Base-by-base conservation (phyloP, 2,797 vertebrate genomes). In the Spatula versicolor region DNA sequence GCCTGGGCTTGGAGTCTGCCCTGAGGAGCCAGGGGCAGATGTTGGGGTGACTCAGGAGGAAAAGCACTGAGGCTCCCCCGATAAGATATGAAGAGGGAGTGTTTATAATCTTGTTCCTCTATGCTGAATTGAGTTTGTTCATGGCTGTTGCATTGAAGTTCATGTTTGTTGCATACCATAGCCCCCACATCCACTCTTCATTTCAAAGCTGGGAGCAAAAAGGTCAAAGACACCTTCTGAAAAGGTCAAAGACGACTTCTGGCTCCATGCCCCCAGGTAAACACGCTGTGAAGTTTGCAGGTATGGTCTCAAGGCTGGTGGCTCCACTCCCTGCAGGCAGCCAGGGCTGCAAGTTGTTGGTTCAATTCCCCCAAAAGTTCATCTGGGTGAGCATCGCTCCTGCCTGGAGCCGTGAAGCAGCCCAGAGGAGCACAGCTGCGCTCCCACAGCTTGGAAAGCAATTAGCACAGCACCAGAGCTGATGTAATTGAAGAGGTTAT, bases 91-190 rank as follows among this genome's bases (percentile, higher is more conserved):
- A 52, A 39, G 13, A 46, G 45, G 35, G 46, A 50, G 14, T 6
- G 16, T 54, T 69, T 20, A 4, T 35, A 81, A 81, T 12, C 28
- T 35, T 33, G 23, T 11, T 52, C 19, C 22, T 54, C 62, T 10
- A 1, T 15, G 22, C 16, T 64, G 16, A 18, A 1, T 0, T 7
- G 19, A 6, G 30, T 11, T 11, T 50, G 9, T 25, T 58, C n/a
- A 4, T 2, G 22, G 23, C 25, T 55, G 21, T 48, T 23, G 41
- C 3, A 0, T 46, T 41, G 28, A 28, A 2, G 23, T 48, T 71
- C 6, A 7, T 7, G 20, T 11, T 28, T 56, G 46, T 22, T 33
- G 6, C 6, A 2, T 16, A 17, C 21, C 28, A 11, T 6, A 83
- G 19, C 11, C 28, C 8, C 8, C 9, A 23, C 22, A 13, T 28